phyloP scores from a whole-genome alignment of 2,797 vertebrate genomes.

The Anguilla megastoma region DNA sequence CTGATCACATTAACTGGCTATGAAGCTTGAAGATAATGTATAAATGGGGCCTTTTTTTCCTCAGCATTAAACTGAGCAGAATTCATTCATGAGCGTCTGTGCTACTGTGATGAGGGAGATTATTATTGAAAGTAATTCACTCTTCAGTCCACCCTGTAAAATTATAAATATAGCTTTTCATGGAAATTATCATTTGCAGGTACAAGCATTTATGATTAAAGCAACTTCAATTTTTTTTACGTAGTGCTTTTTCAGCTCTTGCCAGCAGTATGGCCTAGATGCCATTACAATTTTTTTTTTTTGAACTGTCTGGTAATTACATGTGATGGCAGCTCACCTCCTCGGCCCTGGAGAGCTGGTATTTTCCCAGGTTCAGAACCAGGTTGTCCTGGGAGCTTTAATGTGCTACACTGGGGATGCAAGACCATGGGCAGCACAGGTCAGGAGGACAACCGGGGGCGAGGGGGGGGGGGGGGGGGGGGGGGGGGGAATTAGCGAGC shows the following conservation, averaged over 20 bases:
- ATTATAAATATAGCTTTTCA: neutral
- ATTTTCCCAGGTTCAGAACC: constrained; percentile 39
- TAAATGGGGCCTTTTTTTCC: neutral
- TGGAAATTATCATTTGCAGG: neutral
- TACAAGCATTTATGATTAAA: neutral
- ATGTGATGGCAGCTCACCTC: neutral
- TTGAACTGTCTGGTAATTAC: neutral
- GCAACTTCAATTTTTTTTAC: neutral
- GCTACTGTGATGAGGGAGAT: neutral
- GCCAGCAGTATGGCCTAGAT: neutral
- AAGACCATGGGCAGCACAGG: constrained; percentile 39
- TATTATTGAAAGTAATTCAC: neutral
- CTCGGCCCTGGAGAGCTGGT: constrained; percentile 21
- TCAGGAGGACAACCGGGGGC: constrained; percentile 1
- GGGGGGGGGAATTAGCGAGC: constrained; percentile 39
- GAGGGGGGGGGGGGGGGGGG: too few species aligned
- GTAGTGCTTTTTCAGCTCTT: neutral
- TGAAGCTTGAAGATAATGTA: neutral
- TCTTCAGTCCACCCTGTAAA: neutral
- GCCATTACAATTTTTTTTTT: neutral
- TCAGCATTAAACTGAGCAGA: neutral
- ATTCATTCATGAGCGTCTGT: neutral
- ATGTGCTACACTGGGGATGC: constrained; percentile 34
- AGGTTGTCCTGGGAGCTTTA: constrained; percentile 29
- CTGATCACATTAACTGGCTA: neutral